Evolutionary conservation across 2,888 invertebrate species (phyloP).

Genomic region (Epinotia nisella): DNA sequence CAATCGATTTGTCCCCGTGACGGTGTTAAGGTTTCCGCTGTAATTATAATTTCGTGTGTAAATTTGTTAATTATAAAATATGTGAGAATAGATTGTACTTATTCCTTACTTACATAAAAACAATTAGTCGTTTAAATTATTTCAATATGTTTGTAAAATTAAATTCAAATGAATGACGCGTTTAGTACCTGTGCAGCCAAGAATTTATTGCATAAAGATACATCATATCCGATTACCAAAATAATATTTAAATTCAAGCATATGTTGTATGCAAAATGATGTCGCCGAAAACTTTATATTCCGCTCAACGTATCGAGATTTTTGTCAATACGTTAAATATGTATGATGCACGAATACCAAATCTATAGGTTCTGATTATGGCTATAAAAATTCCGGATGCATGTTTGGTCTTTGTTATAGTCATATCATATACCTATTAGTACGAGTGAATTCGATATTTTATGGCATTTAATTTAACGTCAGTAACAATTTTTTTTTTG

Average conservation of each 20-base stretch:
- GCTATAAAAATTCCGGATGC: slow-evolving; percentile 40
- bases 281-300: slow-evolving; percentile 68
- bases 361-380: slow-evolving; percentile 47
- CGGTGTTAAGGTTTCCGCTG: slow-evolving; percentile 75
- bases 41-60: slow-evolving; percentile 54
- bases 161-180: too few relatives aligned
- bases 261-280: slow-evolving; percentile 59
- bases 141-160: too few relatives aligned
- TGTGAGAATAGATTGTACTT: slow-evolving; percentile 6
- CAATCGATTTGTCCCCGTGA: slow-evolving; percentile 82
- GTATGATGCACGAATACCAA: slow-evolving; percentile 67
- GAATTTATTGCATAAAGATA: background rate
- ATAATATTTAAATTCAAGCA: slow-evolving; percentile 54
- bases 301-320: slow-evolving; percentile 61
- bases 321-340: slow-evolving; percentile 56
- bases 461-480: slow-evolving; percentile 19
- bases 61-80: slow-evolving; percentile 49
- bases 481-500: background rate
- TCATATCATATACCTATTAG: background rate
- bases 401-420: slow-evolving; percentile 26
- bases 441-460: background rate
- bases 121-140: too few relatives aligned
- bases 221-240: slow-evolving; percentile 67
- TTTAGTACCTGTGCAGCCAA: background rate
- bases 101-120: background rate